phyloP scores from a whole-genome alignment of 2,113 vertebrate species.

The Trematocara zebra region DNA sequence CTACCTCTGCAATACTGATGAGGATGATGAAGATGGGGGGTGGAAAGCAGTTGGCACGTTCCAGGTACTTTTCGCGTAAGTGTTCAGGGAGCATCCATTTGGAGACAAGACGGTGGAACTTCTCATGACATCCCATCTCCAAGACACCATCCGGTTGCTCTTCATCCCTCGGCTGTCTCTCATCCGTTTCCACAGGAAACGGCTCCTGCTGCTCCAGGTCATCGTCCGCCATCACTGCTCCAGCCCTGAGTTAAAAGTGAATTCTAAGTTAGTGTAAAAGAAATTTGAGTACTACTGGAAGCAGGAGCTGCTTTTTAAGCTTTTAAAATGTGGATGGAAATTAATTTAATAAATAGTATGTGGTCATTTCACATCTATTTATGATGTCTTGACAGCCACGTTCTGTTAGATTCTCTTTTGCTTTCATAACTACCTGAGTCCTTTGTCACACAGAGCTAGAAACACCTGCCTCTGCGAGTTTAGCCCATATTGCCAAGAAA shows the following conservation, averaged over 20 bases:
- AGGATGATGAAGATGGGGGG: slow-evolving; percentile 85
- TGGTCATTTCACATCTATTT: neutral
- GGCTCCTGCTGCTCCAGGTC: slow-evolving; percentile 58
- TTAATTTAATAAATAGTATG: neutral
- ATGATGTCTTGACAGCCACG: neutral
- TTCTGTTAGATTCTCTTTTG: neutral
- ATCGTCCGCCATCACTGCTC: slow-evolving; percentile 39
- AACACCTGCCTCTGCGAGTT: neutral
- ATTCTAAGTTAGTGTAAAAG: neutral
- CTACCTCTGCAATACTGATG: slow-evolving; percentile 83
- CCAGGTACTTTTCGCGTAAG: slow-evolving; percentile 66
- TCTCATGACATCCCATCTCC: slow-evolving; percentile 53
- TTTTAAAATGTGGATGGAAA: neutral
- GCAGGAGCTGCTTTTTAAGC: neutral
- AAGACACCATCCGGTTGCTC: neutral
- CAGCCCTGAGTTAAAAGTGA: neutral
- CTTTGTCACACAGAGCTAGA: neutral
- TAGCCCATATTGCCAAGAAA: neutral
- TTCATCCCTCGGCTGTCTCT: neutral
- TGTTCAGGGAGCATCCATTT: slow-evolving; percentile 83
- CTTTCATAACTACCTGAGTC: neutral
- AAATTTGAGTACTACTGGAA: neutral
- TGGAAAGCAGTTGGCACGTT: slow-evolving; percentile 82
- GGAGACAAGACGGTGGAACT: slow-evolving; percentile 74
- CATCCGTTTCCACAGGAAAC: slow-evolving; percentile 36